Conservation (phyloP, 2,888 invertebrate species). For the Syrista parreyssii region DNA sequence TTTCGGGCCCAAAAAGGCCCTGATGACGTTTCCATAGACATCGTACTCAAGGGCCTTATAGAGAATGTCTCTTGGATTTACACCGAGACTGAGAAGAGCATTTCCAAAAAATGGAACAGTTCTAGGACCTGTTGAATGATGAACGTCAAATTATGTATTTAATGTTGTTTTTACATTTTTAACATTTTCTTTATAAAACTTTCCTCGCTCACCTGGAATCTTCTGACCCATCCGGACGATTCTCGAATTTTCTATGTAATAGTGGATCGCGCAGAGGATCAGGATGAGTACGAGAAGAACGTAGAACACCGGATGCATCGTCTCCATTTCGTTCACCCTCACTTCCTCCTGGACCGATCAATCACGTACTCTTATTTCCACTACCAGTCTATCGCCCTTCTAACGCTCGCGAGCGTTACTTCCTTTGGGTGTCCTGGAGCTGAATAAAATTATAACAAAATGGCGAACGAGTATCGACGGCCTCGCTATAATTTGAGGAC, state of each 20-base stretch:
- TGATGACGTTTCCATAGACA: slow-evolving; percentile 49
- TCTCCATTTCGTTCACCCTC: slow-evolving; percentile 41
- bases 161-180: background rate
- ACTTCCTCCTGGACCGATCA: background rate
- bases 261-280: slow-evolving; percentile 52
- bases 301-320: slow-evolving; percentile 39
- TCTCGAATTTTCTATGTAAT: slow-evolving; percentile 49
- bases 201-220: slow-evolving; percentile 51
- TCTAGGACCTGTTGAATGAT: slow-evolving; percentile 46
- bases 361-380: background rate
- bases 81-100: slow-evolving; percentile 41
- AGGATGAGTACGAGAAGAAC: slow-evolving; percentile 48
- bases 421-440: too few relatives aligned
- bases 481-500: background rate
- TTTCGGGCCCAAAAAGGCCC: slow-evolving; percentile 57
- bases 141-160: background rate
- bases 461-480: background rate
- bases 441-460: too few relatives aligned
- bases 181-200: background rate
- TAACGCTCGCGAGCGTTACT: background rate
- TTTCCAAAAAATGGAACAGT: slow-evolving; percentile 57
- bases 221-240: slow-evolving; percentile 49
- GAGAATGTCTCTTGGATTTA: slow-evolving; percentile 48
- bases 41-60: slow-evolving; percentile 33
- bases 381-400: background rate